Base-by-base conservation (phyloP, 2,797 vertebrate species). In the Acanthis flammea region DNA sequence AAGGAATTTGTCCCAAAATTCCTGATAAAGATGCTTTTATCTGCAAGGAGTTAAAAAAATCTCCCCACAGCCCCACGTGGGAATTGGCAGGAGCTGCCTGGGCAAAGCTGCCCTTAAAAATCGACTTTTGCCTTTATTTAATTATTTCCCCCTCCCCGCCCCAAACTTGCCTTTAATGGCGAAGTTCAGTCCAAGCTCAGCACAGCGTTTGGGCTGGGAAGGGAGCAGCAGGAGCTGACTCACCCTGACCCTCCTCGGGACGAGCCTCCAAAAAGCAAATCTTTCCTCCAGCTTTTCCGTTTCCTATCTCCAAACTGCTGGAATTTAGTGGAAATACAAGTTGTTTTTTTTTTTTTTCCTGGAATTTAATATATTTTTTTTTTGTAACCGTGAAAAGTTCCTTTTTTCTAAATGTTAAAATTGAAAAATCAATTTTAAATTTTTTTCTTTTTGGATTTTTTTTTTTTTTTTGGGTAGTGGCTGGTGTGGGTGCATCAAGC, bases 151-250 rank as follows among this genome's bases (percentile, higher is more conserved):
- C 6, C 54, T 35, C 12, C 19, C 11, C 41, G 16, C 41, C 2
- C 1, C 1, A 14, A 42, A 77, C 33, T 88, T 87, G 39, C 79
- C 94, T 96, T 96, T 95, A 91, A 96, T 92, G 94, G 96, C 1
- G 11, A 93, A 61, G 93, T 89, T 92, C 2, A 31, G 39, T 41
- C 39, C 39, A 41, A 65, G 61, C 39, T 84, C 25, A 0, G 51
- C 70, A 77, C 39, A 60, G 33, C 1, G 1, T 75, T 85, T 65
- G 88, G 86, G 2, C 68, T 21, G 65, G 65, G 68, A 44, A 83
- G 72, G 61, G 22, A 90, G 67, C 41, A 41, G 41, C 39, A 93
- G 72, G 79, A 92, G 83, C 92, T 88, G 90, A 94, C 87, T 95
- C 90, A 76, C 71, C 1, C 30, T 76, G 68, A 88, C 76, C 92